Evolutionary conservation across 2,797 vertebrate genomes (phyloP).

Genomic region (Antennarius maculatus): DNA sequence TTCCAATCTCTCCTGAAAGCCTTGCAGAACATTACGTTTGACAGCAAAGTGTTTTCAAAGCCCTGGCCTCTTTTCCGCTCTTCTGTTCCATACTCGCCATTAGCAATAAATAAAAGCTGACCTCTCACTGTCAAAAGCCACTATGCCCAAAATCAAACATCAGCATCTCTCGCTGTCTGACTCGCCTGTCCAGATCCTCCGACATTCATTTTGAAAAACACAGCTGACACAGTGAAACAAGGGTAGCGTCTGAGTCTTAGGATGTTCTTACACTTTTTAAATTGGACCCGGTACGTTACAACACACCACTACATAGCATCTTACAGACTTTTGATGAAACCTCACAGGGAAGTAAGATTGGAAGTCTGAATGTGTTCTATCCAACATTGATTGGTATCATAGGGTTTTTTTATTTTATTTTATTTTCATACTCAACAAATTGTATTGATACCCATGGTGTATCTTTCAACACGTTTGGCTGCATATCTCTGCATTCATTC

Average conservation of each 20-base stretch:
- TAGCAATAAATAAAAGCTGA: conserved; percentile 16
- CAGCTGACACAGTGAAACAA: neutral
- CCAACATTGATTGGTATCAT: no score
- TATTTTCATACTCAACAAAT: neutral
- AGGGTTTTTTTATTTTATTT: no score
- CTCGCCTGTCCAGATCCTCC: conserved; percentile 1
- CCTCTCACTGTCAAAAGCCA: conserved; percentile 29
- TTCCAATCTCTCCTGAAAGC: conserved; percentile 12
- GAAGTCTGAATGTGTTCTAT: neutral
- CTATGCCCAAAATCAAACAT: conserved; percentile 21
- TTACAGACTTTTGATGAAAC: neutral
- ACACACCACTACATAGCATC: neutral
- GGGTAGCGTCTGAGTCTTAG: neutral
- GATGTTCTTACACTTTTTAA: neutral
- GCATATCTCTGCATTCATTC: no score
- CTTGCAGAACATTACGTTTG: conserved; percentile 2
- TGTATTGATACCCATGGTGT: neutral
- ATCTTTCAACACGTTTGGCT: neutral
- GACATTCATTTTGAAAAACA: neutral
- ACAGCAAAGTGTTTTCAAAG: conserved; percentile 31
- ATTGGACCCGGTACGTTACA: neutral
- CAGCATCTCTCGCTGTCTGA: neutral
- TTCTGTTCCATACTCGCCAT: conserved; percentile 12
- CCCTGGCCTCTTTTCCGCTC: conserved; percentile 19
- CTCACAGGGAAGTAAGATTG: neutral